phyloP scores from a whole-genome alignment of 2,113 vertebrate genomes.

The Rhegmatorhina hoffmannsi region DNA sequence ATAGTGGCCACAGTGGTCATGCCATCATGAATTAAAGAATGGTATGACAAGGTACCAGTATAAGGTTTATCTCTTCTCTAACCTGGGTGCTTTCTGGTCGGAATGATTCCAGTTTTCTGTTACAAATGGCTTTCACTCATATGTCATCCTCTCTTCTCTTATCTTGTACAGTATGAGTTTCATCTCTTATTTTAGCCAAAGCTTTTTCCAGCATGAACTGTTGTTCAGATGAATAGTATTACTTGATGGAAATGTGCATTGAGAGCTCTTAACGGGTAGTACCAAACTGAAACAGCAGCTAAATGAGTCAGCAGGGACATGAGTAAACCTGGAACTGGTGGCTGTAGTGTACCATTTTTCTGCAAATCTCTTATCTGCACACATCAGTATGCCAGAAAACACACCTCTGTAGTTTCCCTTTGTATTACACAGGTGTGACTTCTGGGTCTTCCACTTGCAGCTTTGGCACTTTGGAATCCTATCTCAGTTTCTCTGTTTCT shows the following conservation, averaged over 20 bases:
- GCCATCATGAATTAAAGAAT: background rate
- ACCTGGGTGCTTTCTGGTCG: background rate
- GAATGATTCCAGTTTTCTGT: background rate
- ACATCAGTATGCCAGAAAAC: background rate
- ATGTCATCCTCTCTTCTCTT: background rate
- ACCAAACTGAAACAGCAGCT: background rate
- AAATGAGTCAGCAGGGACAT: background rate
- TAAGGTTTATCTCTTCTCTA: background rate
- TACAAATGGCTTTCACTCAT: background rate
- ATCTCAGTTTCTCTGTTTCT: background rate
- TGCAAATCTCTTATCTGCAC: background rate
- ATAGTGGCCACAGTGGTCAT: background rate
- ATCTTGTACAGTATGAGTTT: background rate
- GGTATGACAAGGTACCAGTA: background rate
- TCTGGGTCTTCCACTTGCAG: background rate
- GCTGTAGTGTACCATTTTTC: background rate
- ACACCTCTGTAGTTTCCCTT: background rate
- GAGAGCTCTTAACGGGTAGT: background rate
- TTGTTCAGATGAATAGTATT: background rate
- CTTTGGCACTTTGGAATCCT: background rate
- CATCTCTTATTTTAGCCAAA: background rate
- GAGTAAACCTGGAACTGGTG: background rate
- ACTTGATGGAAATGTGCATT: background rate
- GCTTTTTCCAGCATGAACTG: background rate
- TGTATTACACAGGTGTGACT: background rate